phyloP scores from a whole-genome alignment of 2,113 vertebrate genomes.

The Mus spicilegus region DNA sequence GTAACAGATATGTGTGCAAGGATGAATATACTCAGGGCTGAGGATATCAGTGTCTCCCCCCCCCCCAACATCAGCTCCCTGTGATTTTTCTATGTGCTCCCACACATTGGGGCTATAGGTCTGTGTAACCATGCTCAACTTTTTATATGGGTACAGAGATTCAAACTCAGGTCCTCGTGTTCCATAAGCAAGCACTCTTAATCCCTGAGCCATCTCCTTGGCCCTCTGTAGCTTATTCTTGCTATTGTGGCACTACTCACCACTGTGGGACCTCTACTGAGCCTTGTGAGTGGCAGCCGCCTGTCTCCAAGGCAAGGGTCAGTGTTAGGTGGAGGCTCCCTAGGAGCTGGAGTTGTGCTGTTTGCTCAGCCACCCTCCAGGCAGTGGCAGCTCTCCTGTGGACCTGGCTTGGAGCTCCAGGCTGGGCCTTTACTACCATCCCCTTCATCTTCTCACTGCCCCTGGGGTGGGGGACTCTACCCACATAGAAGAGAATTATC shows the following conservation, averaged over 20 bases:
- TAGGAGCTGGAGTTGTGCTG: not conserved
- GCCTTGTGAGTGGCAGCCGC: not conserved
- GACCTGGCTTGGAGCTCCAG: no score
- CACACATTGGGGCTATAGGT: not conserved
- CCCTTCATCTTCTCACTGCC: not conserved
- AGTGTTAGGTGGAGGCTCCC: not conserved
- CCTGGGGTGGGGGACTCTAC: not conserved
- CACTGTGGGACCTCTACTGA: not conserved
- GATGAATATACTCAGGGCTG: not conserved
- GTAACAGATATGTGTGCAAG: not conserved
- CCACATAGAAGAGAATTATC: not conserved
- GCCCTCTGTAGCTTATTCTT: not conserved
- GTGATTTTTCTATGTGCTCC: not conserved
- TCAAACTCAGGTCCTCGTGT: not conserved
- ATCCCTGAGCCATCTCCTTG: not conserved
- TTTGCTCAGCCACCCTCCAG: not conserved
- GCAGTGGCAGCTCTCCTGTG: no score
- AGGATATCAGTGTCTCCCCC: not conserved
- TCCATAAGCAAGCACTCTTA: not conserved
- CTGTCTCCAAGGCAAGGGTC: not conserved
- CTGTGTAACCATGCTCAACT: not conserved
- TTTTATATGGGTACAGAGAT: not conserved
- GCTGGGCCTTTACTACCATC: no score
- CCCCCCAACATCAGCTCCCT: no score
- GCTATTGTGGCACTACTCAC: no score